Percentiles rank a stretch among this genome's conserved stretches.
phyloP scores from a whole-genome alignment of 2,888 invertebrate genomes.

The Thecocarcelia acutangulata region DNA sequence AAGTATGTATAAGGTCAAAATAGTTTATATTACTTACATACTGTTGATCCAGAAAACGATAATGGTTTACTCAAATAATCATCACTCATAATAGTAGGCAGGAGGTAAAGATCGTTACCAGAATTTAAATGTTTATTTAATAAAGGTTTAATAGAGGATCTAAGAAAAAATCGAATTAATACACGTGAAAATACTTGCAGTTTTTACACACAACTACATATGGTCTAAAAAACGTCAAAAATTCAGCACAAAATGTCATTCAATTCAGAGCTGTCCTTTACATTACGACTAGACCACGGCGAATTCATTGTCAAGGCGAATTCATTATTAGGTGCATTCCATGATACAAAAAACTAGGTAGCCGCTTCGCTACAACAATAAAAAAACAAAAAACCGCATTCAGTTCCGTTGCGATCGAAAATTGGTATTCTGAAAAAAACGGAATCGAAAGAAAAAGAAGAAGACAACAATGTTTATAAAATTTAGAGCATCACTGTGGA shows the following conservation, averaged over 20 bases:
- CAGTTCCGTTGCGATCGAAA: too few relatives aligned
- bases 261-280: neutral
- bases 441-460: too few relatives aligned
- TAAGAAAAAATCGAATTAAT: slow-evolving; percentile 42
- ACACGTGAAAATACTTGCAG: slow-evolving; percentile 57
- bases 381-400: too few relatives aligned
- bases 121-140: slow-evolving; percentile 39
- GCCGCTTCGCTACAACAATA: too few relatives aligned
- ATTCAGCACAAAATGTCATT: slow-evolving; percentile 7
- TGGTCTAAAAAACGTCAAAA: slow-evolving; percentile 14
- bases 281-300: too few relatives aligned
- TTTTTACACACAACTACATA: slow-evolving; percentile 29
- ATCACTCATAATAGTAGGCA: slow-evolving; percentile 78
- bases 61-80: slow-evolving; percentile 80
- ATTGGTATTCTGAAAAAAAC: too few relatives aligned
- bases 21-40: slow-evolving; percentile 74
- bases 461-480: too few relatives aligned
- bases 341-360: too few relatives aligned
- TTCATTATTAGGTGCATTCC: too few relatives aligned
- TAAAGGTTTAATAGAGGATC: slow-evolving; percentile 31
- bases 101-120: slow-evolving; percentile 5
- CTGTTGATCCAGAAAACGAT: slow-evolving; percentile 75
- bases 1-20: too few relatives aligned
- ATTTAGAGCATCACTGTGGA: too few relatives aligned
- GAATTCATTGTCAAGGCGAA: too few relatives aligned